Percentiles rank a stretch among this genome's conserved stretches.
Evolutionary conservation across 2,113 vertebrate genomes (phyloP).

Genomic region (Phoenicopterus ruber): DNA sequence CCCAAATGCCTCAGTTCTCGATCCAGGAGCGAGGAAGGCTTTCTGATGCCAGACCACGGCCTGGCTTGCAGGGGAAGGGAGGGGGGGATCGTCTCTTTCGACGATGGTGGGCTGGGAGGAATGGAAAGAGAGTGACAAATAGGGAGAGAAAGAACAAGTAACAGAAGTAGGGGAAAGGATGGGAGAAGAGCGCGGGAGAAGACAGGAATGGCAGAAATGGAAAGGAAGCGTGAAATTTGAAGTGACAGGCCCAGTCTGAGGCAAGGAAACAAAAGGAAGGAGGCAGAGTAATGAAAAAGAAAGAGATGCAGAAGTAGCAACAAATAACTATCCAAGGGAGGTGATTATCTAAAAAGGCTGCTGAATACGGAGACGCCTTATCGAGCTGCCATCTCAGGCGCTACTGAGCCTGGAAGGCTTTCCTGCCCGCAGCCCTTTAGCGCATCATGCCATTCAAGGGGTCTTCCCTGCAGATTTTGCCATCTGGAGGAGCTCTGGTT

Average conservation of each 20-base stretch:
- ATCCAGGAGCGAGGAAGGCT: constrained; percentile 57
- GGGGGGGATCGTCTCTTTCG: not conserved
- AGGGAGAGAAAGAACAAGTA: constrained; percentile 21
- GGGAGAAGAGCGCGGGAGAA: not conserved
- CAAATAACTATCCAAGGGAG: not conserved
- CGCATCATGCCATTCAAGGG: not conserved
- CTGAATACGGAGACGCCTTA: not conserved
- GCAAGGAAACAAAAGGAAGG: not conserved
- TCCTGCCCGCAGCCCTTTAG: not conserved
- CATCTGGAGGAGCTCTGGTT: not conserved
- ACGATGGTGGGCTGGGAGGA: constrained; percentile 50
- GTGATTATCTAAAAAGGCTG: not conserved
- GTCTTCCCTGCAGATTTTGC: not conserved
- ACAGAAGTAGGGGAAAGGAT: not conserved
- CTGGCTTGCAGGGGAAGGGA: constrained; percentile 14
- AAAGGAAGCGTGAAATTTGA: not conserved
- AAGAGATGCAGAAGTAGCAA: not conserved
- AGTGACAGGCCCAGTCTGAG: not conserved
- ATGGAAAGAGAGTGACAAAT: constrained; percentile 32
- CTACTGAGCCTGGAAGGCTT: not conserved
- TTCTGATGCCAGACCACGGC: constrained; percentile 65
- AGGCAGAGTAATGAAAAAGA: not conserved
- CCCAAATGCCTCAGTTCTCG: constrained; percentile 49
- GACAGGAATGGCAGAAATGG: not conserved
- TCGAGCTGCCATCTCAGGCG: not conserved